Evolutionary conservation across 2,888 invertebrate species (phyloP), one percentile per base, ranked within the genome.

Genomic region (Heliconius cydno): DNA sequence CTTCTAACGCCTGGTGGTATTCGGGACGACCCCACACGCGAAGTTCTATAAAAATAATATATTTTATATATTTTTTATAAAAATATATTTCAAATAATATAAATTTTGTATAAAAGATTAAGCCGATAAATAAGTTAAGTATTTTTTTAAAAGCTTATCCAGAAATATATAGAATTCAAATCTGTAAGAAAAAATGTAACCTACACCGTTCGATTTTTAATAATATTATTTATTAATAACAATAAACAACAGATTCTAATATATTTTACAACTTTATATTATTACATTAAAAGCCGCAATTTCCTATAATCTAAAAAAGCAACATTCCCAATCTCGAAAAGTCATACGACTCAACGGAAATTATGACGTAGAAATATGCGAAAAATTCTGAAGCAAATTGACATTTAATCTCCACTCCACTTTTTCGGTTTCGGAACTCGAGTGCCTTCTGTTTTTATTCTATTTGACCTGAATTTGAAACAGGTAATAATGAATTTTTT

Each of bases 1-100:
- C 96, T 87, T 95, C 91, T 60, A 97, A 84, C 0, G 96, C 96
- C 70, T 93, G 92, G 30, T 96, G 87, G 84, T 96, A 97, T 80
- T 97, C 97, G 13, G 95, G 94, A 4, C 97, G 94, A 1, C 96
- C 96, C 96, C 96, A 97, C 0, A 97, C 94, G 22, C 95, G 95
- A 3, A 97, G 91, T 80, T 95, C 95, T 89, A 25, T 4, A 4
- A 19, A n/a, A 91, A 46, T 82, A 34, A 71, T 63, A 25, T 25
- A 25, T 25, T 28, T 82, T 38, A 71, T 63, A 25, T 25, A 25
- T 25, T 28, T 13, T 65, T 28, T 65, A n/a, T 34, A 34, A 34
- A 7, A 34, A 34, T 34, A 34, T 34, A 34, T 34, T 7, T 34
- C 34, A 34, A 34, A 34, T 34, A 46, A 19, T 46, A 15, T 46